These are phyloP conservation scores for Eulemur rufifrons DNA, from an alignment of 2,113 vertebrate genomes.

Conservation along the genomic window DNA sequence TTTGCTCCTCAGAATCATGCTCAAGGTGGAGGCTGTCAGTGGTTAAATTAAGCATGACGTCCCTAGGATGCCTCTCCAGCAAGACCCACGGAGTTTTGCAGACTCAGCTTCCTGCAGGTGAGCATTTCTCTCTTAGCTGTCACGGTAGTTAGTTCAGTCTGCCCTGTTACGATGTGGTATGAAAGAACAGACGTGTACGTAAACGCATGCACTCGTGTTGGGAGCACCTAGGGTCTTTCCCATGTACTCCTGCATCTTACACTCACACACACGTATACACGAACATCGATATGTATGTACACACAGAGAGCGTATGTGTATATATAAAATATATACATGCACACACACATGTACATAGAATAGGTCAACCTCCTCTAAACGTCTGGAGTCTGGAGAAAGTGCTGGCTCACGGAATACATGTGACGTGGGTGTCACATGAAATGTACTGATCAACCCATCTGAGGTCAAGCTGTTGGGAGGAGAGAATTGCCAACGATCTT, in stretches of 20 bases:
- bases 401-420: not conserved
- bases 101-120: not conserved
- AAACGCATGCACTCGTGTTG: not conserved
- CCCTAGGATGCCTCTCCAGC: not conserved
- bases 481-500: not conserved
- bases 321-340: not conserved
- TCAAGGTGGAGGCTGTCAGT: not conserved
- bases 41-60: not conserved
- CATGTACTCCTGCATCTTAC: not conserved
- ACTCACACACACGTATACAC: not conserved
- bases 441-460: not conserved
- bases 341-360: not conserved
- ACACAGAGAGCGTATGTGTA: not conserved
- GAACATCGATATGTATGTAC: not conserved
- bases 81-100: not conserved
- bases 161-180: not conserved
- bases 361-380: not conserved
- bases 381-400: not conserved
- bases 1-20: not conserved
- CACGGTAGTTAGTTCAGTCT: not conserved
- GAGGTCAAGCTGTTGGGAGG: not conserved
- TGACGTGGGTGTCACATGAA: not conserved
- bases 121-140: not conserved
- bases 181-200: not conserved
- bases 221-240: constrained; percentile 56